These are phyloP conservation scores for Cheilosia urbana DNA, from an alignment of 2,888 invertebrate species.

Conservation along the genomic window DNA sequence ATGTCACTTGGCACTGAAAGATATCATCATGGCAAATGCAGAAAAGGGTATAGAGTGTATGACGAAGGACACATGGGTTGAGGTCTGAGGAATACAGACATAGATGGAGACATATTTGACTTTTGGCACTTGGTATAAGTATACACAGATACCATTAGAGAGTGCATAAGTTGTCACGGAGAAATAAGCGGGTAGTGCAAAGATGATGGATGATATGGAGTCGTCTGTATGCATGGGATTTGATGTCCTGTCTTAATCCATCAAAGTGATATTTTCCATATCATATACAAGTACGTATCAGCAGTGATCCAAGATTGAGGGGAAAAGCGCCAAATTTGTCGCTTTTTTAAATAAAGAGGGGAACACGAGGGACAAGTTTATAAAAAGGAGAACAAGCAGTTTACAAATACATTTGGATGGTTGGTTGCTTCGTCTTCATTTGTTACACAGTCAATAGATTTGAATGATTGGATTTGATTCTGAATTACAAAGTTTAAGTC, in stretches of 20 bases:
- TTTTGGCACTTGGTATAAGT: not conserved
- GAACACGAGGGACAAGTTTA: too few species aligned
- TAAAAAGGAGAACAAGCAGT: too few species aligned
- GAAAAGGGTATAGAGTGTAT: slow-evolving; percentile 17
- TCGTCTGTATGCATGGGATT: slow-evolving; percentile 22
- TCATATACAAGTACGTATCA: too few species aligned
- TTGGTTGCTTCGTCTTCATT: too few species aligned
- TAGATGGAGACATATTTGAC: slow-evolving; percentile 37
- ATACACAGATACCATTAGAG: not conserved
- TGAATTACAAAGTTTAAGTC: too few species aligned
- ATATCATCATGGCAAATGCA: slow-evolving; percentile 64
- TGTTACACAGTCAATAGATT: too few species aligned
- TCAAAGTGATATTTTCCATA: not conserved
- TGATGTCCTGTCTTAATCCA: not conserved
- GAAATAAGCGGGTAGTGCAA: slow-evolving; percentile 1
- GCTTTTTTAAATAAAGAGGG: too few species aligned
- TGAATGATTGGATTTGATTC: too few species aligned
- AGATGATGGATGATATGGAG: slow-evolving; percentile 32
- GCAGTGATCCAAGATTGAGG: too few species aligned
- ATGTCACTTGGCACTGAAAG: slow-evolving; percentile 54
- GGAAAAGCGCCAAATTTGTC: too few species aligned
- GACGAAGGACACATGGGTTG: slow-evolving; percentile 47
- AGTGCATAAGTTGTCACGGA: slow-evolving; percentile 16
- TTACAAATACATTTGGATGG: too few species aligned
- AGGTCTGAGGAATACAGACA: slow-evolving; percentile 36